These are phyloP conservation scores for Stenichneumon culpator DNA, from an alignment of 2,888 invertebrate genomes.

Conservation along the genomic window DNA sequence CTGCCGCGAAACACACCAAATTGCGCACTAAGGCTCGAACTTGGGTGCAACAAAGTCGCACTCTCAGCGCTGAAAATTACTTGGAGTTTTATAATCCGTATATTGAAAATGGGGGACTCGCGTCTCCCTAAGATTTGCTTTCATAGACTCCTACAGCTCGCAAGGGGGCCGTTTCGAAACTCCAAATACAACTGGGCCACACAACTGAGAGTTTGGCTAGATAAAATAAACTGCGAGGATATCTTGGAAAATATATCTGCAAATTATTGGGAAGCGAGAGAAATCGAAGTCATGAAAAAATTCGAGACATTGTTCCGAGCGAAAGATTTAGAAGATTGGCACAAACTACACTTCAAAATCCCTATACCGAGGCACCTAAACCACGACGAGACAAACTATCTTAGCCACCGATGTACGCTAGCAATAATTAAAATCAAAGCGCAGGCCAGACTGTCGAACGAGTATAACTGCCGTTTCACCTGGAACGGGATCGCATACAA, in stretches of 20 bases:
- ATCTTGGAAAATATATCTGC: background rate
- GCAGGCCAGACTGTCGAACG: slow-evolving; percentile 7
- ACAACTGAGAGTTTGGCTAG: background rate
- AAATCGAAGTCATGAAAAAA: background rate
- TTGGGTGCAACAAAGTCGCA: slow-evolving; percentile 7
- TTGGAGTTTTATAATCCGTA: slow-evolving; percentile 22
- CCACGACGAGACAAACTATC: background rate
- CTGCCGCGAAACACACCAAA: slow-evolving; percentile 31
- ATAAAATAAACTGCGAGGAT: background rate
- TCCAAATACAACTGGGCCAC: background rate
- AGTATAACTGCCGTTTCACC: slow-evolving; percentile 12
- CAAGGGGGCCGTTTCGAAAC: background rate
- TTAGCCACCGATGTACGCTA: background rate
- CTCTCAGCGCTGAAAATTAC: slow-evolving; percentile 9
- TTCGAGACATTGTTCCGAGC: background rate
- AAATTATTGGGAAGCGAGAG: background rate
- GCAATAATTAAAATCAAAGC: background rate
- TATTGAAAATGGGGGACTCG: slow-evolving; percentile 24
- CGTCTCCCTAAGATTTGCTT: background rate
- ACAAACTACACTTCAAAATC: background rate
- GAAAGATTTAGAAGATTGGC: background rate
- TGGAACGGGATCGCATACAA: background rate
- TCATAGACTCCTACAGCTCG: background rate
- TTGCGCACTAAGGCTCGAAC: slow-evolving; percentile 26
- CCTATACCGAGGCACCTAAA: background rate